Conservation (phyloP, 2,113 vertebrate species). For the Strix uralensis region DNA sequence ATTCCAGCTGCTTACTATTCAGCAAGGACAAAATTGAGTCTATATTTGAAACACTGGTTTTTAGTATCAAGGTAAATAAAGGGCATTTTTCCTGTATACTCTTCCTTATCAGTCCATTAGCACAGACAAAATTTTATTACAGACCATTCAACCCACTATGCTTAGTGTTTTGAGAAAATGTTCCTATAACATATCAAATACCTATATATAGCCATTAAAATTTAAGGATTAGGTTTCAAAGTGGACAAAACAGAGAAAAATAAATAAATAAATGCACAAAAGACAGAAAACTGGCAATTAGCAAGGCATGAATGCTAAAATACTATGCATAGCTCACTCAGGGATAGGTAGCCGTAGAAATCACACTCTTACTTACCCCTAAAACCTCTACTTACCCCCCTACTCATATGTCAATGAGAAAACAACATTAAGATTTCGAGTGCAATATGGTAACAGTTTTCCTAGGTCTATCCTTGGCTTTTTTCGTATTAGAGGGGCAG, state of each 20-base stretch:
- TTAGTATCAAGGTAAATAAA: background rate
- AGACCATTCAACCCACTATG: background rate
- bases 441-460: background rate
- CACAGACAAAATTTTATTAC: background rate
- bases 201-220: background rate
- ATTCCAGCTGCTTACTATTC: background rate
- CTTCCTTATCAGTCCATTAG: background rate
- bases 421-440: background rate
- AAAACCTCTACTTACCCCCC: background rate
- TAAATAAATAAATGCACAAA: background rate
- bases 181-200: background rate
- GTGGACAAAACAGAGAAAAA: background rate
- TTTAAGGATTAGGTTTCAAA: background rate
- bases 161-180: background rate
- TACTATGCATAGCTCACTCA: background rate
- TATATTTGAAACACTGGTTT: accelerated
- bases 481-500: background rate
- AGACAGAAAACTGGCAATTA: background rate
- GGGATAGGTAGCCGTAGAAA: background rate
- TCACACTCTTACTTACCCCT: background rate
- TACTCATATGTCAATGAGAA: background rate
- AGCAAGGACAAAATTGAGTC: background rate
- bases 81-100: background rate
- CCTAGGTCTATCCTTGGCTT: background rate
- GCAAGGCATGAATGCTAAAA: background rate